Evolutionary conservation across 2,113 vertebrate species (phyloP).

Genomic region (Scomber colias): DNA sequence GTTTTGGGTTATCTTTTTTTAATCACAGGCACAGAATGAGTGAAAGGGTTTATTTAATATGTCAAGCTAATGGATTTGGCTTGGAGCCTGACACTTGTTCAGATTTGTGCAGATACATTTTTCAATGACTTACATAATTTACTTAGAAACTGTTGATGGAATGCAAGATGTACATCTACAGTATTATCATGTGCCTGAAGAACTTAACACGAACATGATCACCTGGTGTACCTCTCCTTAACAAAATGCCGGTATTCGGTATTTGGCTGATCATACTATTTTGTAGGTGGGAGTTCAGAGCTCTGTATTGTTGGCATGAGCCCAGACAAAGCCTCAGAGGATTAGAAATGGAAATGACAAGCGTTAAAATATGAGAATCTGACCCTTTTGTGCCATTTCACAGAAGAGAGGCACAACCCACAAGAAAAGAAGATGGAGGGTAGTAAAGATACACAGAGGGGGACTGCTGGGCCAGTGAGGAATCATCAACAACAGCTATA

Average conservation of each 20-base stretch:
- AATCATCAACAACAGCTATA: slow-evolving; percentile 25
- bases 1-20: not conserved
- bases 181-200: not conserved
- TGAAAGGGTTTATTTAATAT: not conserved
- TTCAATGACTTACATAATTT: not conserved
- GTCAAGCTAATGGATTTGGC: too few relatives aligned
- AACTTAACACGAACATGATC: slow-evolving; percentile 17
- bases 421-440: slow-evolving; percentile 25
- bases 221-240: slow-evolving; percentile 31
- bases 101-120: slow-evolving; percentile 1
- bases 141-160: not conserved
- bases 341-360: slow-evolving; percentile 71
- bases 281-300: slow-evolving; percentile 46
- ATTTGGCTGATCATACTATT: not conserved
- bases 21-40: not conserved
- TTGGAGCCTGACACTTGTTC: not conserved
- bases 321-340: slow-evolving; percentile 56
- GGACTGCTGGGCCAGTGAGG: slow-evolving; percentile 12
- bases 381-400: slow-evolving; percentile 66
- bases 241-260: not conserved
- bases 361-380: slow-evolving; percentile 52
- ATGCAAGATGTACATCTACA: not conserved
- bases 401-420: slow-evolving; percentile 32
- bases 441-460: slow-evolving; percentile 3
- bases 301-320: slow-evolving; percentile 43